phyloP scores from a whole-genome alignment of 2,797 vertebrate species.

The Oophaga sylvatica region DNA sequence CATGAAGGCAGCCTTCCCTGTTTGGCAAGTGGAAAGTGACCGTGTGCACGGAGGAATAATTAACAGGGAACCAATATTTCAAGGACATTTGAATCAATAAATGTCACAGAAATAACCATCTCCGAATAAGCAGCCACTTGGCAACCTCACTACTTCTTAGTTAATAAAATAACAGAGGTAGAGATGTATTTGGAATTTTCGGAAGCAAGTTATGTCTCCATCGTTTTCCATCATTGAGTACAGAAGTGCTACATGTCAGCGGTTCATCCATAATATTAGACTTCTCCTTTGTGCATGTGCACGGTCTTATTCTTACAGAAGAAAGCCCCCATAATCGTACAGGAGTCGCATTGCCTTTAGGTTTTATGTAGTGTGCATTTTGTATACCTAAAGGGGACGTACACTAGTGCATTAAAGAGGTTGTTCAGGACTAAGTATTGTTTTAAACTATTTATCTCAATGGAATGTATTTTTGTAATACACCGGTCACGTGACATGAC shows the following conservation, averaged over 20 bases:
- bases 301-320: neutral
- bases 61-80: slow-evolving; percentile 20
- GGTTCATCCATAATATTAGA: neutral
- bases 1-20: neutral
- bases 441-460: too few species aligned
- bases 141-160: too few species aligned
- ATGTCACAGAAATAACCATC: neutral
- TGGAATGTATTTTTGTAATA: too few species aligned
- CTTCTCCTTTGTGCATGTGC: slow-evolving; percentile 26
- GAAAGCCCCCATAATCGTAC: neutral
- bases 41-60: neutral
- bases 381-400: neutral
- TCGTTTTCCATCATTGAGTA: neutral
- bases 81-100: slow-evolving; percentile 12
- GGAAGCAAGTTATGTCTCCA: neutral
- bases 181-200: neutral
- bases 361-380: neutral
- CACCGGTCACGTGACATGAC: too few species aligned
- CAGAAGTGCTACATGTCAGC: neutral
- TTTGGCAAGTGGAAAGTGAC: neutral
- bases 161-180: neutral
- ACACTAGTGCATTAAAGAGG: neutral
- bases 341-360: neutral
- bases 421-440: too few species aligned
- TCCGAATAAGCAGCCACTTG: neutral